These are phyloP conservation scores for Rhadinocentrus ornatus DNA, from an alignment of 2,797 vertebrate species.

Conservation along the genomic window DNA sequence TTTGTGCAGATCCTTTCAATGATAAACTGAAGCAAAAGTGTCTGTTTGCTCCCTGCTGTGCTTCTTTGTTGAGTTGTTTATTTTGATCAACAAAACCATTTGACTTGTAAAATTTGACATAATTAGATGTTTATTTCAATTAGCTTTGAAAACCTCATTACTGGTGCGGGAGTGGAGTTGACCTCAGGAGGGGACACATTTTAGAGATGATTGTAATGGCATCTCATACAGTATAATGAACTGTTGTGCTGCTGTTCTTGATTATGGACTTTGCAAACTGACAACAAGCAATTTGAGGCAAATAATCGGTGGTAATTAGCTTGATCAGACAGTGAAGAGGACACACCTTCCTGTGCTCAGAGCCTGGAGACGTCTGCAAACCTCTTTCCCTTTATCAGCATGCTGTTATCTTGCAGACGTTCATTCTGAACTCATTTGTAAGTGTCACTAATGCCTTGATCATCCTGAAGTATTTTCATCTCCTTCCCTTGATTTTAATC, in stretches of 20 bases:
- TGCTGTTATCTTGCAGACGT: conserved; percentile 39
- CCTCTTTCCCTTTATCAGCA: conserved; percentile 29
- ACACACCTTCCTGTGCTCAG: conserved; percentile 31
- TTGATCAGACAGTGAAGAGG: conserved; percentile 58
- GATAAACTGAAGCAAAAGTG: neutral
- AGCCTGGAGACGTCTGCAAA: conserved; percentile 22
- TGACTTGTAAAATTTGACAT: conserved; percentile 35
- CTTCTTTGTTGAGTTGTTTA: conserved; percentile 9
- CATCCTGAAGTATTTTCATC: conserved; percentile 26
- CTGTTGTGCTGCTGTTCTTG: conserved; percentile 65
- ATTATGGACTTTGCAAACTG: conserved; percentile 67
- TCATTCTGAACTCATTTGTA: conserved; percentile 47
- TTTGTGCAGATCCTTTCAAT: too few species aligned
- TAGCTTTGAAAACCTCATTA: conserved; percentile 65
- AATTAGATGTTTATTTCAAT: conserved; percentile 73
- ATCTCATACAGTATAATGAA: conserved; percentile 58
- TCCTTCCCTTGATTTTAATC: conserved; percentile 40
- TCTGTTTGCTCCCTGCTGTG: neutral
- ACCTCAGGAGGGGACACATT: conserved; percentile 40
- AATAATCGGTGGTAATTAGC: conserved; percentile 75
- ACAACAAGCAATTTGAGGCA: conserved; percentile 66
- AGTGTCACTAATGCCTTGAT: conserved; percentile 48
- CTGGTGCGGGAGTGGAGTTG: conserved; percentile 13
- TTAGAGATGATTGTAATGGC: conserved; percentile 48
- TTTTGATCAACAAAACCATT: conserved; percentile 6